phyloP scores from a whole-genome alignment of 2,113 vertebrate species.

The Tretioscincus oriximinensis region DNA sequence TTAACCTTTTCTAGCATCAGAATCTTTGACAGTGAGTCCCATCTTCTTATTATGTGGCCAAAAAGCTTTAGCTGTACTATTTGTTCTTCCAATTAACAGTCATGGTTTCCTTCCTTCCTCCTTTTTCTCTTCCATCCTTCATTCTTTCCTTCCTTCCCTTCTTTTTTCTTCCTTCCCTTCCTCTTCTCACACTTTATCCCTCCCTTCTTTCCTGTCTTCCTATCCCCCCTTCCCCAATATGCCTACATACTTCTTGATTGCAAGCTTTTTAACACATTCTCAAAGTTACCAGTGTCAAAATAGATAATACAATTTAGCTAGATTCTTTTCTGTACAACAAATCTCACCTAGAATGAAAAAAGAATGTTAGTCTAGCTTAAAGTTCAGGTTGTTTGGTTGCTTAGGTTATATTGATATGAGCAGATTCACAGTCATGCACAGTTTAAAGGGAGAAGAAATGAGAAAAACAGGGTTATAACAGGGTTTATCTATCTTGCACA shows the following conservation, averaged over 20 bases:
- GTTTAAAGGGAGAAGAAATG: background rate
- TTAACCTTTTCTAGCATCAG: too few species aligned
- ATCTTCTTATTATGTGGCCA: too few species aligned
- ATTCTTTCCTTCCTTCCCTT: background rate
- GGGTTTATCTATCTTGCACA: background rate
- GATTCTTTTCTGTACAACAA: background rate
- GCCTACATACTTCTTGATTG: constrained; percentile 48
- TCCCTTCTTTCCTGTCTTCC: constrained; percentile 37
- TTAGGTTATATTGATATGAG: background rate
- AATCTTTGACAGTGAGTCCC: too few species aligned
- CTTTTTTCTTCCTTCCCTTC: background rate
- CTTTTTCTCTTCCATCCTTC: background rate
- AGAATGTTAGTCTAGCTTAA: background rate
- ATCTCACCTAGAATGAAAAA: background rate
- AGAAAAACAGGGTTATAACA: background rate
- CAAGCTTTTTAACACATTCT: constrained; percentile 46
- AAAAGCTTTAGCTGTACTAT: too few species aligned
- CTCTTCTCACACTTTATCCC: background rate
- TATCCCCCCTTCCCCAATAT: constrained; percentile 29
- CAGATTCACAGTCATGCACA: background rate
- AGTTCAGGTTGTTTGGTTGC: background rate
- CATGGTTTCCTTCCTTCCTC: too few species aligned
- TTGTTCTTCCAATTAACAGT: background rate
- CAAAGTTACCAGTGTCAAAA: accelerated
- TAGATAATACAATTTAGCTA: constrained; percentile 35